Evolutionary conservation across 2,888 invertebrate genomes (phyloP).

Genomic region (Trachelus iudaicus): DNA sequence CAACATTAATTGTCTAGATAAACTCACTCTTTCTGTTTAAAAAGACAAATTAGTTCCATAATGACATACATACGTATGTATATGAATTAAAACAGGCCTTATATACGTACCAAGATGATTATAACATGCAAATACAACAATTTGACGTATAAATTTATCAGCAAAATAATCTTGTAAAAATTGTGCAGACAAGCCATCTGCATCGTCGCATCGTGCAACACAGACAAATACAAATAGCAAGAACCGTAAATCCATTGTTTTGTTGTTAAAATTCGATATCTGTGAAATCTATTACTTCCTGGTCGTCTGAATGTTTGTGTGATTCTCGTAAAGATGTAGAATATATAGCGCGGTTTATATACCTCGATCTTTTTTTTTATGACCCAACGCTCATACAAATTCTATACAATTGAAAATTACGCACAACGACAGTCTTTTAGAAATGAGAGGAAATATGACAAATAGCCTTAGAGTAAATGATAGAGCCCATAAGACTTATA

Average conservation of each 20-base stretch:
- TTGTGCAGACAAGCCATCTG: not conserved
- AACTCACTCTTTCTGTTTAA: conserved; percentile 30
- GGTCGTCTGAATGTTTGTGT: not conserved
- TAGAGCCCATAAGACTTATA: not conserved
- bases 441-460: not conserved
- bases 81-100: not conserved
- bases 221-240: not conserved
- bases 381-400: not conserved
- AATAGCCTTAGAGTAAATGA: not conserved
- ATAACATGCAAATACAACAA: conserved; percentile 30
- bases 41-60: not conserved
- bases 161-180: conserved; percentile 24
- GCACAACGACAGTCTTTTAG: not conserved
- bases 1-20: conserved; percentile 25
- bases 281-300: not conserved
- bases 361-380: not conserved
- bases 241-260: not conserved
- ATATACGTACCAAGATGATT: conserved; percentile 15
- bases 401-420: not conserved
- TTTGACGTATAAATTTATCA: conserved; percentile 13
- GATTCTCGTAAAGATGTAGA: not conserved
- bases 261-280: not conserved
- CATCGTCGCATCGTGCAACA: not conserved
- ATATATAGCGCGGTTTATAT: not conserved
- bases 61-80: conserved; percentile 7